Percentiles rank a stretch among this genome's conserved stretches.
Conservation (phyloP, 2,888 invertebrate species). For the Sycophila texana region DNA sequence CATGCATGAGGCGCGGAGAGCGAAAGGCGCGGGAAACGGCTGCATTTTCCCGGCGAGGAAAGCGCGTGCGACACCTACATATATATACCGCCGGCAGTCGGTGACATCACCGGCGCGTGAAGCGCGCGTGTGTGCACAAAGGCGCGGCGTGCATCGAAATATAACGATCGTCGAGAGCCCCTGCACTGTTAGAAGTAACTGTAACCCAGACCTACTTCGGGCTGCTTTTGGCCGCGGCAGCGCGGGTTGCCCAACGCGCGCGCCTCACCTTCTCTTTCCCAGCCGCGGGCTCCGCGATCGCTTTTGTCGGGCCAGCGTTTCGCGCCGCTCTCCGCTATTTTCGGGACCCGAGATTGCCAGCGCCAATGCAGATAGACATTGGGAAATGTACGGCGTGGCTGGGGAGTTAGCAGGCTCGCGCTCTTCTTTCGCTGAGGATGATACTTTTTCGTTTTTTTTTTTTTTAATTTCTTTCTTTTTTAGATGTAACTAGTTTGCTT, state of each 20-base stretch:
- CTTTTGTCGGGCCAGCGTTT: neutral
- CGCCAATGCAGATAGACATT: neutral
- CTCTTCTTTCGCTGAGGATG: neutral
- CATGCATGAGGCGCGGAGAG: no score
- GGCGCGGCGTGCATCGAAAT: slow-evolving; percentile 28
- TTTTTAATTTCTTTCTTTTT: no score
- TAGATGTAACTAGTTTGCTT: neutral
- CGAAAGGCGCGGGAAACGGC: slow-evolving; percentile 15
- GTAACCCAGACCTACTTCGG: slow-evolving; percentile 74
- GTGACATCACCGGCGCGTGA: slow-evolving; percentile 11
- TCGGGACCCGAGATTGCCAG: neutral
- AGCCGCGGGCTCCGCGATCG: neutral
- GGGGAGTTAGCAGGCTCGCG: neutral
- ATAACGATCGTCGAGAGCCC: slow-evolving; percentile 11
- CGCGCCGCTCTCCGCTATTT: slow-evolving; percentile 13
- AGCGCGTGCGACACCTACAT: slow-evolving; percentile 26
- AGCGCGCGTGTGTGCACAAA: slow-evolving; percentile 3
- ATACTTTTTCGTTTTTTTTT: neutral
- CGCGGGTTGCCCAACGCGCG: slow-evolving; percentile 3
- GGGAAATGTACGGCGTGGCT: neutral
- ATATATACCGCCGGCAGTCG: neutral
- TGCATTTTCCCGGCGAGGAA: slow-evolving; percentile 22
- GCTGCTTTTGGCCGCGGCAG: slow-evolving; percentile 36
- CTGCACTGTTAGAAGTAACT: slow-evolving; percentile 72
- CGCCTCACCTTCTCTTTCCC: slow-evolving; percentile 20